Base-by-base conservation (phyloP, 1,140 invertebrate species). In the Stenopsyche tienmushanensis region DNA sequence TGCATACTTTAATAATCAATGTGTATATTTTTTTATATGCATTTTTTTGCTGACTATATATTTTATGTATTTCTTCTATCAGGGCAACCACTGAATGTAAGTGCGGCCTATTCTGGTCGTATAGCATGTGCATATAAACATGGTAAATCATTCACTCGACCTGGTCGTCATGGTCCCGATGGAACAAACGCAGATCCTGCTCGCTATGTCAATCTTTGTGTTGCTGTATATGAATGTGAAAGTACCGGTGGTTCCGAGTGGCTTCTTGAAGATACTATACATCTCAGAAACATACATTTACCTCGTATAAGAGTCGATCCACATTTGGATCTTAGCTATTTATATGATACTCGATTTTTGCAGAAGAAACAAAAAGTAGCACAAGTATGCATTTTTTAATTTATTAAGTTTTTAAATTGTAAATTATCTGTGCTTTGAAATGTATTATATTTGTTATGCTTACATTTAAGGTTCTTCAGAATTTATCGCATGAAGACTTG, bases 171-270 rank as follows among this genome's bases (percentile, higher is more conserved):
- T 18, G 57, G 69, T 72, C 71, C 66, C 2, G 73, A 71, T 47
- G 72, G 64, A 17, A 29, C 17, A n/a, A 72, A 57, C 18, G 20
- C 64, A 23, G 88, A 92, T 74, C 88, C 89, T 0, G 91, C 90
- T 0, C 84, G 94, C 42, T 96, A 92, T 77, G 91, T 97, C 39
- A 97, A 97, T 77, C 82, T 98, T 0, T 94, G 90, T 75, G 93
- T 99, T 1, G 93, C 93, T n/a, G 97, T 99, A 66, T 99, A 97
- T 80, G 97, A 99, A 78, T 99, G 97, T 77, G 97, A 99, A 82
- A 97, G 95, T 67, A 97, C 95, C 23, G 97, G 97, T 62, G 97
- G 92, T 64, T 88, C 87, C n/a, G 96, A 99, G 76, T 99, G 97
- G 97, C 86, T 96, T n/a, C 78, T 97, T n/a, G 97, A 99, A 78